Percentiles rank a stretch among this genome's conserved stretches.
Evolutionary conservation across 2,113 vertebrate genomes (phyloP).

Genomic region (Fregata magnificens): DNA sequence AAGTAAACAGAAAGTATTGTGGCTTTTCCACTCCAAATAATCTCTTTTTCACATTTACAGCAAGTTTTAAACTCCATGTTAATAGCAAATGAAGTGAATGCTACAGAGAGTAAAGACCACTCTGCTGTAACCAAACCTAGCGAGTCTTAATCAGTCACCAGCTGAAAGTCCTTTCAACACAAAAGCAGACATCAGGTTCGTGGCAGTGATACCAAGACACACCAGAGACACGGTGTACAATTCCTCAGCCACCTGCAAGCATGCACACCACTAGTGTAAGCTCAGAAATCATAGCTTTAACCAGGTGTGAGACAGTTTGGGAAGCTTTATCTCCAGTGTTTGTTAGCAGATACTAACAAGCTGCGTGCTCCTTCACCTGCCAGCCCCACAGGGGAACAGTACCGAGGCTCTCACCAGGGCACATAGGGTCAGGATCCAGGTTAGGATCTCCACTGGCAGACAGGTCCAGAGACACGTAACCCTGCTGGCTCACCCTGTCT

Average conservation of each 20-base stretch:
- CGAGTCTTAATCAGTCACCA: accelerated
- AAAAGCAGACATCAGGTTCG: background rate
- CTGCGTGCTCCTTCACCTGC: background rate
- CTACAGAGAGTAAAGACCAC: background rate
- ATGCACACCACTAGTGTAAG: background rate
- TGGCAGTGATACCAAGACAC: background rate
- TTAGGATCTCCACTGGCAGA: background rate
- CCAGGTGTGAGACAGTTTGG: background rate
- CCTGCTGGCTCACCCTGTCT: background rate
- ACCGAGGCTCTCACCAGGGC: too few species aligned
- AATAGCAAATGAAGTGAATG: background rate
- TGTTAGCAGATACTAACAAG: background rate
- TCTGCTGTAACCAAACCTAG: background rate
- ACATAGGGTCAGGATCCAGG: accelerated
- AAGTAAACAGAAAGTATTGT: background rate
- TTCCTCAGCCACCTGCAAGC: background rate
- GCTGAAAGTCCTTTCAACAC: background rate
- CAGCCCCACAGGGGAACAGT: background rate
- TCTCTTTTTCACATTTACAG: background rate
- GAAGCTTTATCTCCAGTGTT: background rate
- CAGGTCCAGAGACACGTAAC: accelerated
- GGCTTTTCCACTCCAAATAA: background rate
- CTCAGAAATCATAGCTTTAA: background rate
- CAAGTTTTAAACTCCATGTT: background rate
- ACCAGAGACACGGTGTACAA: accelerated